Conservation (phyloP, 2,113 vertebrate genomes). For the Gorsachius goisagi region DNA sequence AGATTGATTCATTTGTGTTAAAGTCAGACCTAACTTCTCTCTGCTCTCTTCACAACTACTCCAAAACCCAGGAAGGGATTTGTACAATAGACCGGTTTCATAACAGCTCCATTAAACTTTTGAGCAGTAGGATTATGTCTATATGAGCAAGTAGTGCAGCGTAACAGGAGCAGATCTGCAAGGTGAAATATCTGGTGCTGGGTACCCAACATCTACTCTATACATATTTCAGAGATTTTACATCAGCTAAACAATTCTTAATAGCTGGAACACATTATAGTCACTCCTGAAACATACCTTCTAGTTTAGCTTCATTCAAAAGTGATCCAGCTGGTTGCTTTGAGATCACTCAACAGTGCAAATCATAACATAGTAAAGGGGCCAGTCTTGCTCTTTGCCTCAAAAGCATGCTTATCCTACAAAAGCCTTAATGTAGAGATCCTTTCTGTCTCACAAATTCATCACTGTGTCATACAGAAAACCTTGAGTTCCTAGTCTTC, state of each 20-base stretch:
- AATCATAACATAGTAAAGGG: neutral
- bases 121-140: neutral
- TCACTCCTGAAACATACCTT: neutral
- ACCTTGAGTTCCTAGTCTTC: neutral
- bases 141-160: neutral
- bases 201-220: neutral
- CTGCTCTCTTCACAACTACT: neutral
- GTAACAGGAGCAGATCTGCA: neutral
- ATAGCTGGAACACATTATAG: neutral
- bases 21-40: neutral
- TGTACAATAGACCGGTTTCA: neutral
- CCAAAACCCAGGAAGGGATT: neutral
- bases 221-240: neutral
- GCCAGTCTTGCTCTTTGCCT: neutral
- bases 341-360: neutral
- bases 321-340: neutral
- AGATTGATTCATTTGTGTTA: neutral
- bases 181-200: neutral
- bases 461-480: neutral
- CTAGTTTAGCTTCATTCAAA: neutral
- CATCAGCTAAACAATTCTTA: neutral
- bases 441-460: neutral
- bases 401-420: neutral
- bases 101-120: neutral
- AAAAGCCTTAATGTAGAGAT: neutral